These are phyloP conservation scores for Leucoptera coffeella DNA, from an alignment of 2,888 invertebrate species.

Conservation along the genomic window DNA sequence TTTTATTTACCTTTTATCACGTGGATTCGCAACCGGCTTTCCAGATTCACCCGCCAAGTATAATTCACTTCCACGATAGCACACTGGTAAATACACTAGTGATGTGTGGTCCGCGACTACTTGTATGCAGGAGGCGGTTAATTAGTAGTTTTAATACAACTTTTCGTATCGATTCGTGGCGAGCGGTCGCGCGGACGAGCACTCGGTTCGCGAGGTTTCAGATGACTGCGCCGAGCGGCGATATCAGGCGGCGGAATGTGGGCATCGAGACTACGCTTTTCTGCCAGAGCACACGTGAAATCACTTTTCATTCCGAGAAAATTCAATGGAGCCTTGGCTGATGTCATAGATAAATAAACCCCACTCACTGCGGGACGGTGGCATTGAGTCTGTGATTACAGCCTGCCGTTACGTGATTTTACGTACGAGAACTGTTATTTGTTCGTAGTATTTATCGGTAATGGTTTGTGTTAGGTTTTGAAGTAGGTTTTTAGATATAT, in stretches of 20 bases:
- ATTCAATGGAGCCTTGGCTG: neutral
- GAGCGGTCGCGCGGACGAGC: no score
- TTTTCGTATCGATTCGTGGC: neutral
- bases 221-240: neutral
- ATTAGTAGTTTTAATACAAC: slow-evolving; percentile 1
- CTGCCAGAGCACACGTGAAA: slow-evolving; percentile 1
- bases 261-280: no score
- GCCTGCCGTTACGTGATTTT: no score
- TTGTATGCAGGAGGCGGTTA: no score
- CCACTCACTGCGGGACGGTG: no score
- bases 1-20: slow-evolving; percentile 11
- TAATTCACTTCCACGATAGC: slow-evolving; percentile 1
- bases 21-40: slow-evolving; percentile 4
- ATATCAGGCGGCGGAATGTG: neutral
- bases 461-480: no score
- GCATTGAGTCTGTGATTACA: no score
- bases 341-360: slow-evolving; percentile 1
- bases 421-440: no score
- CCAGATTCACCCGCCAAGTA: no score
- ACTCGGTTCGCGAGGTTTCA: neutral
- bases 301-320: slow-evolving; percentile 1
- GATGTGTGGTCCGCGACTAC: no score
- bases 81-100: slow-evolving; percentile 4
- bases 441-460: no score
- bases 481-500: no score